Evolutionary conservation across 2,888 invertebrate genomes (phyloP).

Genomic region (Ischnus inquisitorius): DNA sequence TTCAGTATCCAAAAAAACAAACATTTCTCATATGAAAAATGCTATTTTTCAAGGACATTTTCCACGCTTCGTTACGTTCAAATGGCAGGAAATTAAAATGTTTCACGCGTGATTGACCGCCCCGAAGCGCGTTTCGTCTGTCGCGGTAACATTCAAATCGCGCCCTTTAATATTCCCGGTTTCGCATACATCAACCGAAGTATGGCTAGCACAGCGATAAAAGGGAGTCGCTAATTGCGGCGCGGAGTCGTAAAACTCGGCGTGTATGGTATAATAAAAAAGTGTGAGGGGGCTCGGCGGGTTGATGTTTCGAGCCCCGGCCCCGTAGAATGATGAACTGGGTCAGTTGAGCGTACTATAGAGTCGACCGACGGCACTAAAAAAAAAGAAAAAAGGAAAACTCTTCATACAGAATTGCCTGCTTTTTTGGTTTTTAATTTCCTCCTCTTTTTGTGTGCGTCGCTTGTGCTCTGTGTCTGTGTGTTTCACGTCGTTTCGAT

Average conservation of each 20-base stretch:
- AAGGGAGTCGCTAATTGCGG: slow-evolving; percentile 47
- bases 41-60: too few species aligned
- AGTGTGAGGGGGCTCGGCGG: slow-evolving; percentile 15
- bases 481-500: slow-evolving; percentile 28
- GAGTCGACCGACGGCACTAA: slow-evolving; percentile 19
- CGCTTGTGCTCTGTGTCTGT: not conserved
- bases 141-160: not conserved
- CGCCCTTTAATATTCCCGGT: not conserved
- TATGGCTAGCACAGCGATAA: slow-evolving; percentile 31
- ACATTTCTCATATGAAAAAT: too few species aligned
- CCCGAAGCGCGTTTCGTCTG: not conserved
- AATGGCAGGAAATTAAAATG: not conserved
- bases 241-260: slow-evolving; percentile 49
- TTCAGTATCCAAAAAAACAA: too few species aligned
- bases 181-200: not conserved
- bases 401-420: slow-evolving; percentile 9
- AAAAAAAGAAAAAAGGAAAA: not conserved
- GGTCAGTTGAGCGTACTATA: slow-evolving; percentile 41
- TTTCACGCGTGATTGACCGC: not conserved
- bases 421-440: slow-evolving; percentile 2
- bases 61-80: too few species aligned
- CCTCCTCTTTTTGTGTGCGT: slow-evolving; percentile 22
- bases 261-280: slow-evolving; percentile 23
- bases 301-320: slow-evolving; percentile 6
- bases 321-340: slow-evolving; percentile 32